Evolutionary conservation across 64 coral and sea anemone genomes (phyloP).

Genomic region (Porites australiensis): DNA sequence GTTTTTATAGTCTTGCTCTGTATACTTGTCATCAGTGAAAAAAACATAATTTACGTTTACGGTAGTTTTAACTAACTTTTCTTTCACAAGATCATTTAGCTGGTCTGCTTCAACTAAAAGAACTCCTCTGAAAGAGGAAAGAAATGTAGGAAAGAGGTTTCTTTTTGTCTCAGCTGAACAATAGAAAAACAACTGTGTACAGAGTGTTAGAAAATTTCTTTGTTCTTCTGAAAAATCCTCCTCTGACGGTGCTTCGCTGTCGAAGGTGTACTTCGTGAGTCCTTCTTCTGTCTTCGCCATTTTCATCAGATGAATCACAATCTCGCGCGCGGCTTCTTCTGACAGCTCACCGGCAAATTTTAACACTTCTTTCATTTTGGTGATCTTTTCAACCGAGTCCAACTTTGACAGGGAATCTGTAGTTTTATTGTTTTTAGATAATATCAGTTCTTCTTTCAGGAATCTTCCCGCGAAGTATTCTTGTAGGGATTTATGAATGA

Average conservation of each 20-base stretch:
- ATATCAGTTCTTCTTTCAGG: not conserved
- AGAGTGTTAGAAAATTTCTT: not conserved
- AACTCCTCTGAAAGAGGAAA: not conserved
- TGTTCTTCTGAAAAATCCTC: not conserved
- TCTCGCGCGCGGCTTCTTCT: not conserved
- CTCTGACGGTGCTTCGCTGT: not conserved
- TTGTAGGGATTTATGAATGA: slow-evolving; percentile 41
- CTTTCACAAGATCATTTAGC: not conserved
- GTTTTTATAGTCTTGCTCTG: not conserved
- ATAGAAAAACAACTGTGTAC: not conserved
- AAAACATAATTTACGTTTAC: not conserved
- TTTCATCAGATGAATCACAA: not conserved
- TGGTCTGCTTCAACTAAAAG: not conserved
- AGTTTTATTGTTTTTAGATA: not conserved
- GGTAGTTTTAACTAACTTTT: not conserved
- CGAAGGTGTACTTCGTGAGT: not conserved
- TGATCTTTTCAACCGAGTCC: not conserved
- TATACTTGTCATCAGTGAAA: not conserved
- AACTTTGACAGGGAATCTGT: not conserved
- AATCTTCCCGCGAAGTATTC: slow-evolving; percentile 25
- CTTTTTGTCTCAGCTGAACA: not conserved
- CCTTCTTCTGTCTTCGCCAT: not conserved
- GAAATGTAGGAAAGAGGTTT: not conserved
- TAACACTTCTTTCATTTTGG: not conserved
- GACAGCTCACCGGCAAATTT: not conserved